Base-by-base conservation (phyloP, 2,797 vertebrate genomes). In the Hyperoplus immaculatus region DNA sequence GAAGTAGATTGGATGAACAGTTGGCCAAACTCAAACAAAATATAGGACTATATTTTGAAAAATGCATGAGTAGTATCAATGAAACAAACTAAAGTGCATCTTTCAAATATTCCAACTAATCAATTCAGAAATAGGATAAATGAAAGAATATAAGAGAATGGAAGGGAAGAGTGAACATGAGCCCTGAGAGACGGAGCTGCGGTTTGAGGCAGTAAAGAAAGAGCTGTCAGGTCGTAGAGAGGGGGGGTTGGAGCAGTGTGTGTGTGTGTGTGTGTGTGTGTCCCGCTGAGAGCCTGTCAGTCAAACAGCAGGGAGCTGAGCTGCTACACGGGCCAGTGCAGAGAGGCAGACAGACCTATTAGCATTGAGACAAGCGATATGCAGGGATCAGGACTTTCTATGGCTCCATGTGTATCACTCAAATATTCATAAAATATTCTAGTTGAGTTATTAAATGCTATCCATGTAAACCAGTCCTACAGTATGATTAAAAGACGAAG, bases 211-310 rank as follows among this genome's bases (percentile, higher is more conserved):
- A 49, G 58, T 36, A 82, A 74, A 79, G 68, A 86, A 69, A 86
- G 49, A 93, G 93, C 58, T 88, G 83, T 83, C 82, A 81, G 82
- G 74, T 75, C 51, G 58, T 57, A 82, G 56, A 73, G 77, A 74
- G 73, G 75, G 64, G 29, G 29, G 29, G 29, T 29, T 29, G 29
- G 29, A 29, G 29, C 29, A 29, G 29, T 76, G 62, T 16, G 29
- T 29, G 29, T 76, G 62, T 16, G 43, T 39, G 67, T 78, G 81
- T 72, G 90, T 86, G 90, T 87, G 75, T 83, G 93, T 94, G 88
- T 92, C 95, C 95, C 90, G 92, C 92, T 78, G 94, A 90, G 92
- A 95, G 84, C 85, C 93, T 95, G 95, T 95, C 95, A 95, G 89
- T 95, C 93, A 96, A 94, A 88, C 95, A 96, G 93, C 92, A 91